A percentile compares a stretch with the other conserved stretches of the same genome.
Conservation (phyloP, 1,140 invertebrate genomes). For the Manduca sexta region DNA sequence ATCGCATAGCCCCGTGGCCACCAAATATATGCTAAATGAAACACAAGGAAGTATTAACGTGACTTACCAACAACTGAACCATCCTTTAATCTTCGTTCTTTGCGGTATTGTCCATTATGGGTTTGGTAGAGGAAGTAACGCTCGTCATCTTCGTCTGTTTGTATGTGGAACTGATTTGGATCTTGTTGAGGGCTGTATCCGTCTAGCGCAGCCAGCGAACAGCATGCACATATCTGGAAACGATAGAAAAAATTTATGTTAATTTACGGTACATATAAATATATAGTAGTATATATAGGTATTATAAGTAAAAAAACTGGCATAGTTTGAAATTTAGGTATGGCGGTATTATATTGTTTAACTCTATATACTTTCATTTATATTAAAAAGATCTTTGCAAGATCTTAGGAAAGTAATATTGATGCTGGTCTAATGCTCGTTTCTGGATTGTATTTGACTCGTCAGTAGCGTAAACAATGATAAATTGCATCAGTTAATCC, state of each 20-base stretch:
- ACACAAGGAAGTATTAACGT: not conserved
- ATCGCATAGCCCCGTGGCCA: no score
- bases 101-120: constrained; percentile 89
- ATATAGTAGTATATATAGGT: no score
- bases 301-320: no score
- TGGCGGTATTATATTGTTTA: no score
- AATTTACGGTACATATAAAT: not conserved
- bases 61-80: constrained; percentile 82
- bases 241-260: not conserved
- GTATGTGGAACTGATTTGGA: constrained; percentile 86
- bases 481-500: no score
- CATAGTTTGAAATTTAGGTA: no score
- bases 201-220: constrained; percentile 53
- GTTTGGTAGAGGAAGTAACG: constrained; percentile 91
- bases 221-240: constrained; percentile 51
- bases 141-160: constrained; percentile 92
- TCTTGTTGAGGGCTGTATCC: constrained; percentile 57
- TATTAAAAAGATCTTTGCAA: no score
- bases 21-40: not conserved
- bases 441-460: no score
- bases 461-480: no score
- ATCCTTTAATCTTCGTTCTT: constrained; percentile 88
- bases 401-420: no score
- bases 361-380: no score
- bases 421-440: no score